Percentiles rank a stretch among this genome's conserved stretches.
Conservation (phyloP, 2,113 vertebrate species). For the Lepus europaeus region DNA sequence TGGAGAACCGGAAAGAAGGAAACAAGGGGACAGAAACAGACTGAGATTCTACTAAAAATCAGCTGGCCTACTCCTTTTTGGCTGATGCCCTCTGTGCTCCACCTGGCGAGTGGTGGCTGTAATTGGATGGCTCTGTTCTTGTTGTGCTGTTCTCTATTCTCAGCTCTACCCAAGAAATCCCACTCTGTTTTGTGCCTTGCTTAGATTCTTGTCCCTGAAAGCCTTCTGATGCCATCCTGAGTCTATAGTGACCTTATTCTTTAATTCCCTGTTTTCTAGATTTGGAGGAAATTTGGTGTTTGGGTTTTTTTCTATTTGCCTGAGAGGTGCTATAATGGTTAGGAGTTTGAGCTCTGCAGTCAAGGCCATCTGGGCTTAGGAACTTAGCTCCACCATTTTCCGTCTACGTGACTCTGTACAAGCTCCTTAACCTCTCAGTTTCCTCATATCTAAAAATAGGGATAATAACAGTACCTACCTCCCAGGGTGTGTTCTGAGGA, state of each 20-base stretch:
- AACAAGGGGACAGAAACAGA: neutral
- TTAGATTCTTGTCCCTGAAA: neutral
- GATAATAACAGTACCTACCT: neutral
- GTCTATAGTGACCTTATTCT: neutral
- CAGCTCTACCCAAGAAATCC: neutral
- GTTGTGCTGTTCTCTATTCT: neutral
- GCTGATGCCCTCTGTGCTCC: neutral
- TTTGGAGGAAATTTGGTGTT: neutral
- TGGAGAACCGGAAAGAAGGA: conserved; percentile 41
- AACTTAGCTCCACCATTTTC: conserved; percentile 15
- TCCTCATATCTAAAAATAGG: neutral
- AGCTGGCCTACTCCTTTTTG: neutral
- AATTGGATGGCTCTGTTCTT: neutral
- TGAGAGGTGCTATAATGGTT: neutral
- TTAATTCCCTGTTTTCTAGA: neutral
- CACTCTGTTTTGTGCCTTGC: neutral
- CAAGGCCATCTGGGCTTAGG: neutral
- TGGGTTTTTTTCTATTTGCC: neutral
- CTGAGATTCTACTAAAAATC: neutral
- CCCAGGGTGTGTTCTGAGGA: neutral
- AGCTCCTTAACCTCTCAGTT: neutral
- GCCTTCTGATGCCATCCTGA: neutral
- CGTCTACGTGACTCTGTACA: neutral
- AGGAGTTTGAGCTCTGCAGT: neutral
- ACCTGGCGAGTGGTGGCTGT: neutral